A percentile compares a stretch with the other conserved stretches of the same genome.
Evolutionary conservation across 2,797 vertebrate species (phyloP).

Genomic region (Myripristis jacobus): DNA sequence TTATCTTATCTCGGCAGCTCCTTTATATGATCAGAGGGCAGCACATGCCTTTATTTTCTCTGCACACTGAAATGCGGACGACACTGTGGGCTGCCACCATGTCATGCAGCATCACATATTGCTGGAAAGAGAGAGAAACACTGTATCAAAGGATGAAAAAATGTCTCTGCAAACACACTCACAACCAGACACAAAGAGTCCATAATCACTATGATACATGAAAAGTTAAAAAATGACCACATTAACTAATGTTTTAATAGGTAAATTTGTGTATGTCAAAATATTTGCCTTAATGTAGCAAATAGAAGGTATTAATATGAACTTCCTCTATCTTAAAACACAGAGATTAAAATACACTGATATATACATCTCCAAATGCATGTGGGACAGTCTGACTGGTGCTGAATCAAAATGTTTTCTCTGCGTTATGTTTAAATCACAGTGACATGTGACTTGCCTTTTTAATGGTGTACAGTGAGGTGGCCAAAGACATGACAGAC

Average conservation of each 20-base stretch:
- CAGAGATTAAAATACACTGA: too few relatives aligned
- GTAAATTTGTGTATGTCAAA: too few relatives aligned
- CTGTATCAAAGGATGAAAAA: background rate
- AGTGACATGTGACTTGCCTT: slow-evolving; percentile 84
- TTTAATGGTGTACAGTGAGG: slow-evolving; percentile 95
- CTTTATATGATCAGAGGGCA: background rate
- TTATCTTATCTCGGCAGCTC: background rate
- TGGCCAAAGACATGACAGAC: slow-evolving; percentile 94
- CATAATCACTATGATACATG: too few relatives aligned
- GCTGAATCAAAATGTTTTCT: background rate
- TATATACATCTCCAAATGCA: too few relatives aligned
- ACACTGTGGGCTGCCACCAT: slow-evolving; percentile 95
- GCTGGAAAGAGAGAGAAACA: slow-evolving; percentile 80
- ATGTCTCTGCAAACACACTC: background rate
- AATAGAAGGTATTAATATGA: too few relatives aligned
- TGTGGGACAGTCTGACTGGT: background rate
- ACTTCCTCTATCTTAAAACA: too few relatives aligned
- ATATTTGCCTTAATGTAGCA: too few relatives aligned
- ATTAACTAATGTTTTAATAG: too few relatives aligned
- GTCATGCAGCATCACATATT: slow-evolving; percentile 95
- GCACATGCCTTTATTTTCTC: slow-evolving; percentile 86
- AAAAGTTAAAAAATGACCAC: too few relatives aligned
- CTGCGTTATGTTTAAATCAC: background rate
- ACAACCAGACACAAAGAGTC: background rate
- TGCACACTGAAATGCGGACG: slow-evolving; percentile 90